Percentiles rank a stretch among this genome's conserved stretches.
Conservation (phyloP, 1,140 invertebrate species). For the Pemphigus obesinymphae region DNA sequence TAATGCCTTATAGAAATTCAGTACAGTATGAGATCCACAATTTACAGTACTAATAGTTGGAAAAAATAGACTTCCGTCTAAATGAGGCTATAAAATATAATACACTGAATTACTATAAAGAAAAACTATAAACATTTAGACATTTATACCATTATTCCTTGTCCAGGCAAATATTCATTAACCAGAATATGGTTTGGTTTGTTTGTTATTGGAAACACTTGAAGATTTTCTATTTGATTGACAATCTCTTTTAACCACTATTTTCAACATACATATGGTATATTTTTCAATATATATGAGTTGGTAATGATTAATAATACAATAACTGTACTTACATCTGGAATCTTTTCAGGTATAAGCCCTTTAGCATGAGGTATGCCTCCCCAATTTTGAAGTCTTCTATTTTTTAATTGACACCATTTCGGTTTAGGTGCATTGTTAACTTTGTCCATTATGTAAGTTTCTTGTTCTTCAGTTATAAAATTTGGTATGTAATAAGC, state of each 20-base stretch:
- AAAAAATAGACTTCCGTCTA: slow-evolving; percentile 89
- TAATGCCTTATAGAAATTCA: slow-evolving; percentile 68
- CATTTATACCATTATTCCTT: slow-evolving; percentile 76
- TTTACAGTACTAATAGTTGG: slow-evolving; percentile 90
- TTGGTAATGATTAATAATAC: neutral
- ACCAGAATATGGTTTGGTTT: slow-evolving; percentile 89
- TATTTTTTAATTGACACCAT: slow-evolving; percentile 88
- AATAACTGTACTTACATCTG: slow-evolving; percentile 54
- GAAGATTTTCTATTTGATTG: slow-evolving; percentile 65
- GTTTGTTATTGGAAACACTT: slow-evolving; percentile 69
- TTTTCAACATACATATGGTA: neutral
- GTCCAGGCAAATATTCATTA: slow-evolving; percentile 90
- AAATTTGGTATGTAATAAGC: slow-evolving; percentile 90
- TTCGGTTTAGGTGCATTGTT: slow-evolving; percentile 84
- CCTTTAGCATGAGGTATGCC: slow-evolving; percentile 87
- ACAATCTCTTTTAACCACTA: slow-evolving; percentile 77
- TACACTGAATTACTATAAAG: slow-evolving; percentile 40
- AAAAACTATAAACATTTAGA: slow-evolving; percentile 38
- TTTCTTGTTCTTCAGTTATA: slow-evolving; percentile 77
- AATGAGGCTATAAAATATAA: slow-evolving; percentile 67
- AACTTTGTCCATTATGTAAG: slow-evolving; percentile 64
- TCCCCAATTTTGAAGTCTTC: slow-evolving; percentile 94
- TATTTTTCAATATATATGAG: too few relatives aligned
- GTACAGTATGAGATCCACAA: slow-evolving; percentile 80
- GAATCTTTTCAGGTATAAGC: slow-evolving; percentile 89